These are phyloP conservation scores for Proteles cristata DNA, from an alignment of 2,113 vertebrate species.

Conservation along the genomic window DNA sequence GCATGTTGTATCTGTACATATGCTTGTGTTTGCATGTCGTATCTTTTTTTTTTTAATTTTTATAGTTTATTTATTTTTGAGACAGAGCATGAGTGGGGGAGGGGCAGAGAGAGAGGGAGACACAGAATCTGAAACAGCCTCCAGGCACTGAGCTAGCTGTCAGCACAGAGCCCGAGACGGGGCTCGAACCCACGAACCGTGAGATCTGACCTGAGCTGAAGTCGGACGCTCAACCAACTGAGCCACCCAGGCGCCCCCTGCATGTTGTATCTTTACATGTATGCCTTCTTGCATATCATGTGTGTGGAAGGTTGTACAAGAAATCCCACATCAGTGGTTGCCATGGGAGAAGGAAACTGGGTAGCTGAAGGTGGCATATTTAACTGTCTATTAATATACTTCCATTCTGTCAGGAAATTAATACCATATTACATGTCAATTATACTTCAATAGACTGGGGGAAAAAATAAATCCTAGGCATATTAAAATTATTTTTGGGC, in stretches of 20 bases:
- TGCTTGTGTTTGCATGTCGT: background rate
- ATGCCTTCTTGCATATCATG: background rate
- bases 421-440: background rate
- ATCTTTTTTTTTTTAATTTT: background rate
- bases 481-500: background rate
- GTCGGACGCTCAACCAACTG: no score
- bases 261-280: background rate
- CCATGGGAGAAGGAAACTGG: background rate
- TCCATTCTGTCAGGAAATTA: background rate
- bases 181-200: no score
- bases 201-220: no score
- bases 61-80: no score
- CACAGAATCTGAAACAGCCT: no score
- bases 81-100: no score
- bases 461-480: background rate
- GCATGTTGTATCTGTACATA: background rate
- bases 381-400: background rate
- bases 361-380: background rate
- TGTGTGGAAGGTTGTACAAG: background rate
- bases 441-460: background rate
- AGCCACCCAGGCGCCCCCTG: no score
- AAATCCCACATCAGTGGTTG: background rate
- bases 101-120: no score
- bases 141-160: no score
- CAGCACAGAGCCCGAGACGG: no score